Conservation (phyloP, 2,797 vertebrate genomes). For the Sardinella longiceps region DNA sequence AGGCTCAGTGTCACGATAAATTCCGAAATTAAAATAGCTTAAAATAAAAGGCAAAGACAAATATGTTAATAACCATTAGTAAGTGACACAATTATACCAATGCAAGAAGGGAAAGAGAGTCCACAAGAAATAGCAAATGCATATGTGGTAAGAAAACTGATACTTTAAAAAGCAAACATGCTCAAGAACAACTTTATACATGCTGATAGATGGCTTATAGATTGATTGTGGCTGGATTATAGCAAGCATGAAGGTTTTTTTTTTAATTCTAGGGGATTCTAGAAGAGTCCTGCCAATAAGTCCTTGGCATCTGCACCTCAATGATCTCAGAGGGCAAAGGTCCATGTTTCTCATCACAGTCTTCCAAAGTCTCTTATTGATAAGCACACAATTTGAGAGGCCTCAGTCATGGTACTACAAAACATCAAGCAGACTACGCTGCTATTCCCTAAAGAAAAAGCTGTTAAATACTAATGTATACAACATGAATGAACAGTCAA, state of each 20-base stretch:
- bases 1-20: background rate
- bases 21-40: background rate
- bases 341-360: background rate
- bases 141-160: background rate
- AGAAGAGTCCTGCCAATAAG: background rate
- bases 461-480: background rate
- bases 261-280: background rate
- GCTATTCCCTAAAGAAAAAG: background rate
- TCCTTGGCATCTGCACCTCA: background rate
- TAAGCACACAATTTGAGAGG: background rate
- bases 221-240: background rate
- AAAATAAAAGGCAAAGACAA: background rate
- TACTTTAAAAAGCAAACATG: background rate
- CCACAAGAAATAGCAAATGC: background rate
- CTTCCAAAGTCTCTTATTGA: background rate
- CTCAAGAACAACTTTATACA: background rate
- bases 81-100: background rate
- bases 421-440: background rate
- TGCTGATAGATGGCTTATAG: background rate
- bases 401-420: background rate
- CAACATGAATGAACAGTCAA: background rate
- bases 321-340: background rate
- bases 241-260: background rate
- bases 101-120: background rate
- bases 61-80: background rate